phyloP scores from a whole-genome alignment of 2,888 invertebrate genomes.

The Quadriops clusia region DNA sequence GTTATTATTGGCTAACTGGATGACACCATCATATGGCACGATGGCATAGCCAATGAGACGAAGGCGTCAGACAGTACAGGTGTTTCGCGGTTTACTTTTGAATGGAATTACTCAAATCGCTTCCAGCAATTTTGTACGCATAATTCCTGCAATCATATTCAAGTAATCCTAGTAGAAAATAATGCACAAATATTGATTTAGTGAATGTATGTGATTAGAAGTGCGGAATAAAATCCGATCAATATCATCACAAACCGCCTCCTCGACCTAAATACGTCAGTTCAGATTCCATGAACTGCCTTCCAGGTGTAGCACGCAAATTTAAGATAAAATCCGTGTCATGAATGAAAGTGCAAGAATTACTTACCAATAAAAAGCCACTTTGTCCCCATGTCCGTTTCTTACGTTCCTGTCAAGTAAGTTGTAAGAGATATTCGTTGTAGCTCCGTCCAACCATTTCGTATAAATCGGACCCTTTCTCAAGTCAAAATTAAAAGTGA shows the following conservation, averaged over 20 bases:
- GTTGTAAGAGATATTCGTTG: slow-evolving; percentile 94
- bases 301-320: too few species aligned
- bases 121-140: too few species aligned
- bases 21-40: too few species aligned
- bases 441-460: slow-evolving; percentile 91
- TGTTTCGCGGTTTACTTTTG: too few species aligned
- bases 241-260: neutral
- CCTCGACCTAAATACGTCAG: slow-evolving; percentile 14
- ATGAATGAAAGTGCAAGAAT: too few species aligned
- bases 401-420: slow-evolving; percentile 83
- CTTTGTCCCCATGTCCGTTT: slow-evolving; percentile 77
- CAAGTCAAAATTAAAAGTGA: slow-evolving; percentile 85
- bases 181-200: neutral
- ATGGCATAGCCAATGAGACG: too few species aligned
- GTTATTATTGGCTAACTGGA: too few species aligned
- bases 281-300: slow-evolving; percentile 10
- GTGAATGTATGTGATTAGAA: too few species aligned
- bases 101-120: too few species aligned
- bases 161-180: neutral
- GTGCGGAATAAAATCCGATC: neutral
- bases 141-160: too few species aligned
- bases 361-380: slow-evolving; percentile 91
- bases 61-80: too few species aligned
- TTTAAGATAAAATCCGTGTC: too few species aligned
- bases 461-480: slow-evolving; percentile 80